Evolutionary conservation across 2,888 invertebrate genomes (phyloP), one percentile per base, ranked within the genome.

Genomic region (Latrodectus elegans): DNA sequence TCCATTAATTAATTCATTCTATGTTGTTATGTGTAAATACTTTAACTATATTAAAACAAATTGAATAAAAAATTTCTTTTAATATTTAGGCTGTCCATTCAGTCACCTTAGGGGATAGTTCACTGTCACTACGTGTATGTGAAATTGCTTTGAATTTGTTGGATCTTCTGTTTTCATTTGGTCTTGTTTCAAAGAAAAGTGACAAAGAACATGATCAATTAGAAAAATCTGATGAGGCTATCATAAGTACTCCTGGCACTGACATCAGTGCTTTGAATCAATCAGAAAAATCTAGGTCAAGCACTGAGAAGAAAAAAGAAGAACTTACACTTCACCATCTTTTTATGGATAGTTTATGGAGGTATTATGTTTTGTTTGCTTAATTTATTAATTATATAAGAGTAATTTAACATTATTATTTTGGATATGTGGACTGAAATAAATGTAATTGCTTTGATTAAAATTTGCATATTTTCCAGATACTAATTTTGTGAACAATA

Each of bases 141-240:
- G 98, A 99, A 92, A 96, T 97, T 2, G 96, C 98, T 91, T 93
- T 99, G 22, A 98, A 98, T 92, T 94, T 99, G 81, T 95, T 98
- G 8, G 98, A 99, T 91, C 94, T 97, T 0, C 93, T 99, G 1
- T 94, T 99, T 93, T 97, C 98, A 91, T 95, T 98, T 92, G 97
- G 97, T 0, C 95, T 97, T 0, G 90, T 93, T 53, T 82, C 85
- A 10, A 89, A 86, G 26, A 51, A 17, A 60, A 12, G 52, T 6
- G 77, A 84, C 8, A 79, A 80, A 53, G 89, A 89, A 14, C 80
- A 68, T 49, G 89, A 89, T 51, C 77, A 72, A 73, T 72, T 82
- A 26, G 75, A 79, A 38, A 89, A 88, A 72, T 78, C 87, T 26
- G 75, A 74, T 49, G 84, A 76, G 75, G 88, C 79, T 67, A 82